Percentiles rank a stretch among this genome's conserved stretches.
phyloP scores from a whole-genome alignment of 1,140 invertebrate genomes.

The Oryzaephilus surinamensis region DNA sequence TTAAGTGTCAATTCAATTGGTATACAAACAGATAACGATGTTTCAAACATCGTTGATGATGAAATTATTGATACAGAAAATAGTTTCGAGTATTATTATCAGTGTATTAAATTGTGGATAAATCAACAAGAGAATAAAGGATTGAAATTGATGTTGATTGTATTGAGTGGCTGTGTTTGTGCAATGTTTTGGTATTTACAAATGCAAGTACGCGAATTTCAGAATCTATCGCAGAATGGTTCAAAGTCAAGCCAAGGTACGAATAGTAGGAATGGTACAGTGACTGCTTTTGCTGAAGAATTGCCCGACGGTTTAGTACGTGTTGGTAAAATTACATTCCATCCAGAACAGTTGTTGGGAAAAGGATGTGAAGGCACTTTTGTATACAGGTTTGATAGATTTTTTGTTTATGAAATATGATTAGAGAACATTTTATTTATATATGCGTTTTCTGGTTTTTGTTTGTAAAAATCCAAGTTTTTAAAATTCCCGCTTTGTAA shows the following conservation, averaged over 20 bases:
- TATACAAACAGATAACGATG: conserved; percentile 18
- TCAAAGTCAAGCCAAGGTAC: conserved; percentile 37
- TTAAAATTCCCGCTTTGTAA: too few relatives aligned
- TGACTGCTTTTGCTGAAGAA: conserved; percentile 47
- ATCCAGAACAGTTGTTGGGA: conserved; percentile 78
- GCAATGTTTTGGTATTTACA: conserved; percentile 61
- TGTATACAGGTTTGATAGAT: conserved; percentile 70
- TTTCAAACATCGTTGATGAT: conserved; percentile 5
- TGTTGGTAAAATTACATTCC: conserved; percentile 87
- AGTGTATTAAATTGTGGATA: conserved; percentile 43
- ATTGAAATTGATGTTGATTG: conserved; percentile 53
- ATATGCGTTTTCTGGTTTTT: too few relatives aligned
- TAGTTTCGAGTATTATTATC: conserved; percentile 26
- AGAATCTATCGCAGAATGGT: conserved; percentile 54
- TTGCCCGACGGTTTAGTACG: conserved; percentile 62
- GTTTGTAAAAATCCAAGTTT: too few relatives aligned
- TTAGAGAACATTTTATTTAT: too few relatives aligned
- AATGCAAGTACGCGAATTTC: conserved; percentile 44
- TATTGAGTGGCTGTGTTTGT: conserved; percentile 52
- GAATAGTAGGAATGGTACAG: conserved; percentile 33
- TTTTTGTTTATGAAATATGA: too few relatives aligned
- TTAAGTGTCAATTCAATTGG: conserved; percentile 3
- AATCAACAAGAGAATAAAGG: conserved; percentile 58
- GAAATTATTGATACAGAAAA: conserved; percentile 3
- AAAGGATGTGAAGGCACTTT: conserved; percentile 98